Percentiles rank a stretch among this genome's conserved stretches.
Conservation (phyloP, 2,113 vertebrate species). For the Lagopus muta region DNA sequence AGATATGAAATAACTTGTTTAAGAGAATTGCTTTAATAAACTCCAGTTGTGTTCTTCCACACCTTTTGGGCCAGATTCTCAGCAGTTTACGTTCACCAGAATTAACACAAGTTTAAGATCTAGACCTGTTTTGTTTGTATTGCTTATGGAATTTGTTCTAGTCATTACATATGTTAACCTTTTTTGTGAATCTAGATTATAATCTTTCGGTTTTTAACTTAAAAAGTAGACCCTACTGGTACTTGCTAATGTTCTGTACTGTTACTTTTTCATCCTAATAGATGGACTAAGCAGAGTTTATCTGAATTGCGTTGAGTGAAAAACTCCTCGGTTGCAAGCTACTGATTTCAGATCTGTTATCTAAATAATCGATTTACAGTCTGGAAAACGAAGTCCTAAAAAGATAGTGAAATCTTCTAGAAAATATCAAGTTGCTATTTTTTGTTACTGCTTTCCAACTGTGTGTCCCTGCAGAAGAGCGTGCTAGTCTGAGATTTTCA, state of each 20-base stretch:
- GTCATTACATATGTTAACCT: not conserved
- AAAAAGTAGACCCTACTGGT: not conserved
- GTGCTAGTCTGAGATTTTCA: not conserved
- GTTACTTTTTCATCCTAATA: not conserved
- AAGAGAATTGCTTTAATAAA: not conserved
- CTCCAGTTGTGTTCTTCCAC: not conserved
- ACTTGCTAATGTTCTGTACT: not conserved
- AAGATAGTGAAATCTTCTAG: not conserved
- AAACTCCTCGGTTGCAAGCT: not conserved
- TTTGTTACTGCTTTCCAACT: not conserved
- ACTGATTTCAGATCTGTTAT: not conserved
- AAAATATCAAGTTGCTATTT: not conserved
- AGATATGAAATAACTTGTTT: not conserved
- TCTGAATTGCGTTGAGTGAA: not conserved
- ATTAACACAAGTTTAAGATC: not conserved
- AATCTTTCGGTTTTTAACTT: not conserved
- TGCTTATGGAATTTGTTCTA: not conserved
- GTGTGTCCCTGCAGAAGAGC: not conserved
- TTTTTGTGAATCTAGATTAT: not conserved
- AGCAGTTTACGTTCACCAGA: not conserved
- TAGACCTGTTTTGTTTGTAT: not conserved
- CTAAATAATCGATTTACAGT: not conserved
- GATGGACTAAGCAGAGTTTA: not conserved
- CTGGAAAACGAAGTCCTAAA: not conserved
- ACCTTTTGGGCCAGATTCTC: not conserved